Conservation (phyloP, 2,888 invertebrate species). For the Drosophila paramelanica region DNA sequence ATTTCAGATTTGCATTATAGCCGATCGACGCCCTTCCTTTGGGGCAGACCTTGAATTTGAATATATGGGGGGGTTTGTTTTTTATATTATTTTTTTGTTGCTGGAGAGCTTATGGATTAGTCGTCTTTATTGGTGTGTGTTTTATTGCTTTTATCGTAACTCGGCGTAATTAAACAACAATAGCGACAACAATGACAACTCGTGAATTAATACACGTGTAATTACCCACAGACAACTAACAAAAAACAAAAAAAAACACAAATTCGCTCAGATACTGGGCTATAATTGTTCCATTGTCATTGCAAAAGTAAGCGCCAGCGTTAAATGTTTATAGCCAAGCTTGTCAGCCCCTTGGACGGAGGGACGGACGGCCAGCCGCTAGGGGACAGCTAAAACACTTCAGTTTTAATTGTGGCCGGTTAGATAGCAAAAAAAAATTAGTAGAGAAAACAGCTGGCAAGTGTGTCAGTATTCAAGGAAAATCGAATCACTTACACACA, state of each 20-base stretch:
- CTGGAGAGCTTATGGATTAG: constrained; percentile 16
- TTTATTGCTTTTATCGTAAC: constrained; percentile 38
- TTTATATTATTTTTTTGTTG: neutral
- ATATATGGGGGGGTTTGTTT: constrained; percentile 1
- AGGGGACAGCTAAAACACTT: constrained; percentile 15
- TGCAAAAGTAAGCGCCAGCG: constrained; percentile 36
- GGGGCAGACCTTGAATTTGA: constrained; percentile 29
- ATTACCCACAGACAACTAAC: constrained; percentile 49
- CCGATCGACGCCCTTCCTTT: constrained; percentile 39
- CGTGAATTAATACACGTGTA: constrained; percentile 60
- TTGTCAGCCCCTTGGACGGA: constrained; percentile 3
- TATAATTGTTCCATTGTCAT: constrained; percentile 67
- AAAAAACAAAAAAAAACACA: constrained; percentile 9
- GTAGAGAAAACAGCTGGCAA: constrained; percentile 29
- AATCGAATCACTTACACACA: constrained; percentile 23
- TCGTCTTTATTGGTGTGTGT: constrained; percentile 1
- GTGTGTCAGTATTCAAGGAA: constrained; percentile 57
- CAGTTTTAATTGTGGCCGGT: constrained; percentile 32
- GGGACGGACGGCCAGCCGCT: neutral
- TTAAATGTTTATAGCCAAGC: constrained; percentile 18
- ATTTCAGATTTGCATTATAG: constrained; percentile 32
- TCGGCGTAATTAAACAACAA: constrained; percentile 57
- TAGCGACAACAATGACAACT: constrained; percentile 52
- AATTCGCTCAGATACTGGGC: constrained; percentile 49
- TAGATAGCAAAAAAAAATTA: constrained; percentile 5